phyloP scores from a whole-genome alignment of 2,888 invertebrate genomes.

The Drosophila hamatofila region DNA sequence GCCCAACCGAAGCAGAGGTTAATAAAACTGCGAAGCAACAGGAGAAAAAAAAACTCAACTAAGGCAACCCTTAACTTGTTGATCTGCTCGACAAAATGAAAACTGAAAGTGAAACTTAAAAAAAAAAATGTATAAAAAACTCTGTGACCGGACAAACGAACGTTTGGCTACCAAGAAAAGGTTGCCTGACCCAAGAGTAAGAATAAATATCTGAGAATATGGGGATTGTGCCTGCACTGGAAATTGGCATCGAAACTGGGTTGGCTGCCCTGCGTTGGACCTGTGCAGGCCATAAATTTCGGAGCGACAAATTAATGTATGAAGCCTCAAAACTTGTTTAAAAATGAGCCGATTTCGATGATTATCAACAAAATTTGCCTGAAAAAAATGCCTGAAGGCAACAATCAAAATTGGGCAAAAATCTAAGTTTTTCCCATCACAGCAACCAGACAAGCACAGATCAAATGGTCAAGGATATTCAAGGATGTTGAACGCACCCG shows the following conservation, averaged over 20 bases:
- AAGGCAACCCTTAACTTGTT: constrained; percentile 83
- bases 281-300: constrained; percentile 67
- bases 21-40: constrained; percentile 69
- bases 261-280: constrained; percentile 52
- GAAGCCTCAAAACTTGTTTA: constrained; percentile 56
- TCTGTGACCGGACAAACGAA: constrained; percentile 31
- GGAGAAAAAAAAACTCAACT: constrained; percentile 29
- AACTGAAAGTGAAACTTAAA: constrained; percentile 54
- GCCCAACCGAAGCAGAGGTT: constrained; percentile 76
- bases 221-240: constrained; percentile 21
- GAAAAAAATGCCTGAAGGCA: not conserved
- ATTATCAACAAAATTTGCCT: constrained; percentile 35
- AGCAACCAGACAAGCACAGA: constrained; percentile 63
- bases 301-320: constrained; percentile 59
- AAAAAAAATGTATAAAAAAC: constrained; percentile 29
- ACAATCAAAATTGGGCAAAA: constrained; percentile 56
- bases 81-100: constrained; percentile 67
- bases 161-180: constrained; percentile 30
- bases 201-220: constrained; percentile 15
- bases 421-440: constrained; percentile 67
- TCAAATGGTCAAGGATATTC: constrained; percentile 84
- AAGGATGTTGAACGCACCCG: constrained; percentile 56
- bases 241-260: constrained; percentile 8
- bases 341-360: constrained; percentile 36
- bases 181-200: constrained; percentile 36